These are phyloP conservation scores for Hemitrygon akajei DNA, from an alignment of 2,797 vertebrate genomes.

Conservation along the genomic window DNA sequence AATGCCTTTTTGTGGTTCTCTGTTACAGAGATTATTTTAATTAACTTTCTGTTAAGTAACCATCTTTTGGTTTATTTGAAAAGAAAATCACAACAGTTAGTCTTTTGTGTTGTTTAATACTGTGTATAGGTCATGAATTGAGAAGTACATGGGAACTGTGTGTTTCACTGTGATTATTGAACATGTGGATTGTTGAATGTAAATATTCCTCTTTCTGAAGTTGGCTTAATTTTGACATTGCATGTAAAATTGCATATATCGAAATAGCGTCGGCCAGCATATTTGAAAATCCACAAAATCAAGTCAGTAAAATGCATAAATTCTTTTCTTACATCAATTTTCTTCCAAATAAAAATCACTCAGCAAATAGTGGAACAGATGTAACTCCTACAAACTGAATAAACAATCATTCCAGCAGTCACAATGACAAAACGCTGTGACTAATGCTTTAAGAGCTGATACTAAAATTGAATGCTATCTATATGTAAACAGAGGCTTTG, in stretches of 20 bases:
- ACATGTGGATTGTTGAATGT: constrained; percentile 29
- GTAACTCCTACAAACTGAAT: not conserved
- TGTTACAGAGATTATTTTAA: constrained; percentile 17
- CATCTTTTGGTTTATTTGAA: not conserved
- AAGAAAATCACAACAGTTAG: not conserved
- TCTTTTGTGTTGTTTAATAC: not conserved
- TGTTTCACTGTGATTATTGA: not conserved
- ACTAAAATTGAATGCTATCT: constrained; percentile 34
- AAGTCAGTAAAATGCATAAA: not conserved
- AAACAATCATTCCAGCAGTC: not conserved
- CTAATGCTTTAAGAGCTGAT: constrained; percentile 27
- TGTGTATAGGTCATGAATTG: not conserved
- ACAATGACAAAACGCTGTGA: constrained; percentile 31
- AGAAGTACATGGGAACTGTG: not conserved
- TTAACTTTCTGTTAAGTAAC: not conserved
- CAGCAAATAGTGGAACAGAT: constrained; percentile 15
- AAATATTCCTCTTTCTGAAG: constrained; percentile 1
- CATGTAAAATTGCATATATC: not conserved
- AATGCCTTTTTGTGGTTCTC: not conserved
- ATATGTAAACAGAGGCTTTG: constrained; percentile 35
- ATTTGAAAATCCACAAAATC: not conserved
- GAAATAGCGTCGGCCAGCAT: not conserved
- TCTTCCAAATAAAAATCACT: not conserved
- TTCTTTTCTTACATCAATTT: not conserved
- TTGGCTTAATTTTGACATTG: not conserved